Percentiles rank a stretch among this genome's conserved stretches.
phyloP scores from a whole-genome alignment of 2,113 vertebrate species.

The Prolemur simus region DNA sequence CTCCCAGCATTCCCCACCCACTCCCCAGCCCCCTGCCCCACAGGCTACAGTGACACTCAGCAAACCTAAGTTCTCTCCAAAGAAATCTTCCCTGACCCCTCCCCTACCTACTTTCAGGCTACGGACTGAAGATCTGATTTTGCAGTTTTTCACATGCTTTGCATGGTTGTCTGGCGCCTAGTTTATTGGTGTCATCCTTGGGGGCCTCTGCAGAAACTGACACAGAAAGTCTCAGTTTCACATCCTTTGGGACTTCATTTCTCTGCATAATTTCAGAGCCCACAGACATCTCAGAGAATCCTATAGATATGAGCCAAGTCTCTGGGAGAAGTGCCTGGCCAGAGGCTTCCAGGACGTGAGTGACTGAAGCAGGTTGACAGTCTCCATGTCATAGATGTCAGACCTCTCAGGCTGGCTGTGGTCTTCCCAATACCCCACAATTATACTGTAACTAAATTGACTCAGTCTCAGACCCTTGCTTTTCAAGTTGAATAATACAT shows the following conservation, averaged over 20 bases:
- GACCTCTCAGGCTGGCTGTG: neutral
- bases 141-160: neutral
- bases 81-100: neutral
- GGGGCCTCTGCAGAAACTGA: neutral
- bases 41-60: neutral
- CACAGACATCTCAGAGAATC: neutral
- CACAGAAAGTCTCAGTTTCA: neutral
- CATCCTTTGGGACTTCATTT: neutral
- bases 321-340: neutral
- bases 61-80: neutral
- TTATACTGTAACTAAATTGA: neutral
- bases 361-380: neutral
- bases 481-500: neutral
- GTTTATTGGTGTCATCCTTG: neutral
- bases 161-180: neutral
- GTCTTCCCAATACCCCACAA: too few species aligned
- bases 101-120: neutral
- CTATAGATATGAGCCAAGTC: neutral
- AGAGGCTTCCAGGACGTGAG: neutral
- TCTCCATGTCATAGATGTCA: too few species aligned
- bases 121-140: neutral
- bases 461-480: neutral
- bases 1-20: fast-evolving
- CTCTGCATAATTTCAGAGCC: neutral
- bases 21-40: neutral